Conservation (phyloP, 2,113 vertebrate genomes). For the Dasypus novemcinctus region DNA sequence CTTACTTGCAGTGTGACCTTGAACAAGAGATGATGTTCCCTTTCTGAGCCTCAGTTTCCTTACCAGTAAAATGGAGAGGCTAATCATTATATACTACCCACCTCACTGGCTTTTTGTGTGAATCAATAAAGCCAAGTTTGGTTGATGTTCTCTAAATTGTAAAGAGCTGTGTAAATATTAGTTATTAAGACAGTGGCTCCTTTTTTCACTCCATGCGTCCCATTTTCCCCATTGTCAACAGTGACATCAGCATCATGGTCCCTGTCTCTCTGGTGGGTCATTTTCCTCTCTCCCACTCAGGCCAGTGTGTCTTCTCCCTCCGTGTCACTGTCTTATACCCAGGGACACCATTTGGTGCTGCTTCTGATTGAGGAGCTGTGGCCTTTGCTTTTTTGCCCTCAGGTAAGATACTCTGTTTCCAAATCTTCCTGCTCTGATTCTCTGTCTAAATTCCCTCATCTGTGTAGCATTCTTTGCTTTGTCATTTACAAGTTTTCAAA, state of each 20-base stretch:
- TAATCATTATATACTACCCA: background rate
- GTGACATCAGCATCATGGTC: background rate
- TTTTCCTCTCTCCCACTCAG: background rate
- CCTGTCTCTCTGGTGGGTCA: accelerated
- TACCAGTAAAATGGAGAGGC: background rate
- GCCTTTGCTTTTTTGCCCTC: background rate
- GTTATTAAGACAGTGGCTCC: background rate
- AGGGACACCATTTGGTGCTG: background rate
- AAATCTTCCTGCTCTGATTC: background rate
- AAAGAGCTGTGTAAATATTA: no score
- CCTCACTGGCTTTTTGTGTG: background rate
- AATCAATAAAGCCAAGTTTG: background rate
- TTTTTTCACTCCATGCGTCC: background rate
- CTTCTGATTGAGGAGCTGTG: background rate
- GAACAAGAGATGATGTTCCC: background rate
- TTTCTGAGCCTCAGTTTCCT: background rate
- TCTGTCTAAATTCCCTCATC: background rate
- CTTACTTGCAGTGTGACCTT: background rate
- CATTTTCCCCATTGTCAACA: accelerated
- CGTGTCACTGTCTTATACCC: background rate
- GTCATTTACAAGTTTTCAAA: background rate
- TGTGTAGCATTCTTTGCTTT: background rate
- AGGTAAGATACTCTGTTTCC: background rate
- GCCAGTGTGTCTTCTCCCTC: no score
- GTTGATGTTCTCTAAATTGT: background rate